phyloP scores from a whole-genome alignment of 2,113 vertebrate species.

The Neotragus moschatus region DNA sequence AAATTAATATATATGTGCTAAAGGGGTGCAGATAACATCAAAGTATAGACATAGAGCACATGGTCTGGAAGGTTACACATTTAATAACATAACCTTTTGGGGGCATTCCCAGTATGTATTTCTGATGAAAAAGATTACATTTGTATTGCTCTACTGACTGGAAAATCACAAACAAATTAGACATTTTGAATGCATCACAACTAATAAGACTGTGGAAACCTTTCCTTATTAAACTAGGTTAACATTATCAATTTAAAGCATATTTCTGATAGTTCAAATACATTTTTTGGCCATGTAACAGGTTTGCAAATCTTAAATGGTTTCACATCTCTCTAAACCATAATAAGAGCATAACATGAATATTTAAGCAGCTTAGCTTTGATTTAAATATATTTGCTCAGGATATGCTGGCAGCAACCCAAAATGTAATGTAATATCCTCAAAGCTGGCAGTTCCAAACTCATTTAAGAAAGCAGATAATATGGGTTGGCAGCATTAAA shows the following conservation, averaged over 20 bases:
- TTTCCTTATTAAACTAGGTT: conserved; percentile 72
- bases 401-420: conserved; percentile 86
- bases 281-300: conserved; percentile 81
- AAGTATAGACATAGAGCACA: neutral
- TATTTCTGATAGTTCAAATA: conserved; percentile 77
- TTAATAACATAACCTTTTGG: neutral
- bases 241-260: conserved; percentile 71
- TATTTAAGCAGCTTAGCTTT: conserved; percentile 93
- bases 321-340: conserved; percentile 89
- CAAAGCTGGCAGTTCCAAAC: conserved; percentile 87
- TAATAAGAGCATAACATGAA: conserved; percentile 89
- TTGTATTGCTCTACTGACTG: neutral
- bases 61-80: neutral
- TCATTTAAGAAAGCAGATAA: conserved; percentile 88
- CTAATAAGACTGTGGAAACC: conserved; percentile 69
- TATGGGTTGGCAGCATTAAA: conserved; percentile 85
- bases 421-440: conserved; percentile 86
- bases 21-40: neutral
- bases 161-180: conserved; percentile 66
- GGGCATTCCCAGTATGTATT: neutral
- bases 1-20: neutral
- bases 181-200: conserved; percentile 49
- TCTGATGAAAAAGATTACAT: conserved; percentile 24
- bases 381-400: conserved; percentile 94
- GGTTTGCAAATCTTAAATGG: conserved; percentile 84